phyloP scores from a whole-genome alignment of 2,888 invertebrate species.

The Hyppa rectilinea region DNA sequence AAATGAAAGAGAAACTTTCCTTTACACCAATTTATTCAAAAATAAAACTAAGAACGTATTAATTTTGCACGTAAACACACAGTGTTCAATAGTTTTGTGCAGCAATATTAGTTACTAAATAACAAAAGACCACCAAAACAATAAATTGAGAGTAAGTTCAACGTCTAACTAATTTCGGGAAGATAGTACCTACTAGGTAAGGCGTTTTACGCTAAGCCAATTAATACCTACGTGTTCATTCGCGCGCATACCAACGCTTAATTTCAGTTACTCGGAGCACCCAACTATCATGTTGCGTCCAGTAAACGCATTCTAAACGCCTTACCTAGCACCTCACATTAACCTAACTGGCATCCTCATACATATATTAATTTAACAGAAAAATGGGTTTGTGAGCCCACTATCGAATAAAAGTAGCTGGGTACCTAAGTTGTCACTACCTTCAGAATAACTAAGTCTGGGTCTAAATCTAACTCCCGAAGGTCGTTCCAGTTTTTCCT shows the following conservation, averaged over 20 bases:
- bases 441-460: neutral
- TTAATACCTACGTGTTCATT: neutral
- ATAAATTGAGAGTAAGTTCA: neutral
- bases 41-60: neutral
- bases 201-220: neutral
- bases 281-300: neutral
- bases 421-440: neutral
- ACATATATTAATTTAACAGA: neutral
- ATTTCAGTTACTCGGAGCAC: neutral
- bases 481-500: no score
- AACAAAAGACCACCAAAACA: conserved; percentile 2
- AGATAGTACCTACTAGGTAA: no score
- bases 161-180: neutral
- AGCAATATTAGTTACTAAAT: neutral
- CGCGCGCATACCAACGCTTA: neutral
- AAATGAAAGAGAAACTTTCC: conserved; percentile 10
- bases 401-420: no score
- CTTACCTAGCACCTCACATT: neutral
- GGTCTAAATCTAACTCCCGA: neutral
- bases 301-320: neutral
- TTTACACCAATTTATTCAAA: conserved; percentile 35
- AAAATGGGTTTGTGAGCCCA: neutral
- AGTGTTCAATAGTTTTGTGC: conserved; percentile 20
- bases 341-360: neutral
- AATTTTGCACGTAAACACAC: conserved; percentile 34